Conservation (phyloP, 2,888 invertebrate species). For the Sphaerophoria rueppellii region DNA sequence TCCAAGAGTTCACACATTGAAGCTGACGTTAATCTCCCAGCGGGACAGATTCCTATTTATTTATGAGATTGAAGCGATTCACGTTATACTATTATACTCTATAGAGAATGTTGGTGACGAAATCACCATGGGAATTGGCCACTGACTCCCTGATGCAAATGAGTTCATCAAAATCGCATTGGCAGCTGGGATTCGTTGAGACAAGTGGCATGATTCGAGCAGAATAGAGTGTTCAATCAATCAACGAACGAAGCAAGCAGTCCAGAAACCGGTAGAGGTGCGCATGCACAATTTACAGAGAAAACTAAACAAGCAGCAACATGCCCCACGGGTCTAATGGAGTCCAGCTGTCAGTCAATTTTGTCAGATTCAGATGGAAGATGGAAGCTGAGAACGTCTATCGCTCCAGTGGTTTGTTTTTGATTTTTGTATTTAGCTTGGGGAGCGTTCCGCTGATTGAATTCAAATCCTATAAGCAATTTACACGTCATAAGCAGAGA, state of each 20-base stretch:
- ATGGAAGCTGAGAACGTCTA: constrained; percentile 16
- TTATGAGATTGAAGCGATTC: not conserved
- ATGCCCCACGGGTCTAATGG: constrained; percentile 66
- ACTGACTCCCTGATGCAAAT: constrained; percentile 57
- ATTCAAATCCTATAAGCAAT: constrained; percentile 57
- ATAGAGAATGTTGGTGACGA: constrained; percentile 37
- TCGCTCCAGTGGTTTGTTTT: not conserved
- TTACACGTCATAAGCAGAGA: constrained; percentile 62
- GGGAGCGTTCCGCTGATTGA: constrained; percentile 50
- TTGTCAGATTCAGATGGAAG: constrained; percentile 60
- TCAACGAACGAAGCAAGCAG: constrained; percentile 28
- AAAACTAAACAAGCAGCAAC: not conserved
- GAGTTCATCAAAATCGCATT: constrained; percentile 69
- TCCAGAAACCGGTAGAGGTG: constrained; percentile 47
- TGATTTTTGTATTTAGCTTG: not conserved
- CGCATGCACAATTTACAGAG: not conserved
- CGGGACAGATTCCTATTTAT: constrained; percentile 46
- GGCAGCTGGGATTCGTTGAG: constrained; percentile 61
- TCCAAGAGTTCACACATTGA: constrained; percentile 68
- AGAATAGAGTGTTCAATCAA: constrained; percentile 66
- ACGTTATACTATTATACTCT: not conserved
- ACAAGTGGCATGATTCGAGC: constrained; percentile 65
- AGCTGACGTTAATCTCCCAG: constrained; percentile 65
- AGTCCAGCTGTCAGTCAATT: constrained; percentile 68
- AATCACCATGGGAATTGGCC: constrained; percentile 63